Base-by-base conservation (phyloP, 2,888 invertebrate genomes). In the Stenurella melanura region DNA sequence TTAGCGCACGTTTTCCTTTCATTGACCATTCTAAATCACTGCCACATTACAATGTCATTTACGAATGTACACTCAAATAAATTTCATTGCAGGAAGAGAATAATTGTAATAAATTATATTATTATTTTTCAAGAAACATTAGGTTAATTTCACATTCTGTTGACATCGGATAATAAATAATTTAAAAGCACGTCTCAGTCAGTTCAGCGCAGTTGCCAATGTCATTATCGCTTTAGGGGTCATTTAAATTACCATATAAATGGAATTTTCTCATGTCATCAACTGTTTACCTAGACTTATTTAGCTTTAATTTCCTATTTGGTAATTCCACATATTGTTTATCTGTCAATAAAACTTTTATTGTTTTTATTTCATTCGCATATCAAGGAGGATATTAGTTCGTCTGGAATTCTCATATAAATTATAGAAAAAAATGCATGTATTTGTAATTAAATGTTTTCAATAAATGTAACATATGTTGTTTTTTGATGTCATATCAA, bases 221-320 rank as follows among this genome's bases (percentile, higher is more conserved):
- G 74, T 67, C 74, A 75, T 26, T 64, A 64, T 75, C 15, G 34
- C 38, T 30, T 38, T 26, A 38, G 17, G 17, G 18, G 10, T 30
- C 64, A 64, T 56, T 21, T 38, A 70, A 70, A 75, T 75, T 68
- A 70, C 57, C 74, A 75, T 75, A 75, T 70, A 63, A 69, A 75
- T 54, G 70, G 19, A 56, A 70, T 75, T 75, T 30, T 75, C 38
- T 63, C 54, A 15, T 42, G 12, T 10, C 12, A 12, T 15, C 73
- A 72, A 72, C 64, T 64, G 63, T 11, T 72, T 63, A 7, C 26
- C 18, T 56, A 66, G 21, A 56, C 56, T 38, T 72, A 66, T 73
- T 57, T 54, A 42, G 57, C 26, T 56, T 66, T 64, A 58, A 64
- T 73, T 64, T 73, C 18, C 56, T 64, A 30, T 57, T 38, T 64